Evolutionary conservation across 1,140 invertebrate species (phyloP).

Genomic region (Coelopa frigida): DNA sequence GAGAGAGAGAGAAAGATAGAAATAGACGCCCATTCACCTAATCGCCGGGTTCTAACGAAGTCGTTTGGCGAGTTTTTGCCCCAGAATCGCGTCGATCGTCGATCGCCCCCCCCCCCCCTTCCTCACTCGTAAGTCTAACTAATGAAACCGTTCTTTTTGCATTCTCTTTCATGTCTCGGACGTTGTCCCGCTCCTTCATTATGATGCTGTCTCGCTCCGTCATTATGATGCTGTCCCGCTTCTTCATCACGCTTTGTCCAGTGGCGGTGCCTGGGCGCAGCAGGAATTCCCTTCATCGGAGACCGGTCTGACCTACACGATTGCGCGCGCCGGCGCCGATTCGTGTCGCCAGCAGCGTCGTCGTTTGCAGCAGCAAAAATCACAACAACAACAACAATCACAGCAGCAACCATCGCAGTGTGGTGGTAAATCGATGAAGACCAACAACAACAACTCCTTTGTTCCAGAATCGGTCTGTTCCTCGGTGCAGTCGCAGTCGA

Average conservation of each 20-base stretch:
- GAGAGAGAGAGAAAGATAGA: too few species aligned
- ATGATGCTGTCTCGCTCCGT: background rate
- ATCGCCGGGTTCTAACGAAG: too few species aligned
- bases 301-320: slow-evolving; percentile 36
- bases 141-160: background rate
- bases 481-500: slow-evolving; percentile 37
- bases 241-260: background rate
- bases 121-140: background rate
- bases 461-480: slow-evolving; percentile 39
- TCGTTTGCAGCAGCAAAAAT: slow-evolving; percentile 7
- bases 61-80: too few species aligned
- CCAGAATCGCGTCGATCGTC: too few species aligned
- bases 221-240: background rate
- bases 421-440: background rate
- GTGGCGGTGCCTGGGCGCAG: slow-evolving; percentile 31
- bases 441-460: slow-evolving; percentile 19
- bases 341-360: slow-evolving; percentile 20
- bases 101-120: too few species aligned
- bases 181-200: background rate
- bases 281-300: slow-evolving; percentile 40
- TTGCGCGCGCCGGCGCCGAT: slow-evolving; percentile 11
- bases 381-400: background rate
- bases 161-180: background rate
- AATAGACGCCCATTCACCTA: too few species aligned
- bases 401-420: background rate